Evolutionary conservation across 2,113 vertebrate species (phyloP).

Genomic region (Percopsis transmontana): DNA sequence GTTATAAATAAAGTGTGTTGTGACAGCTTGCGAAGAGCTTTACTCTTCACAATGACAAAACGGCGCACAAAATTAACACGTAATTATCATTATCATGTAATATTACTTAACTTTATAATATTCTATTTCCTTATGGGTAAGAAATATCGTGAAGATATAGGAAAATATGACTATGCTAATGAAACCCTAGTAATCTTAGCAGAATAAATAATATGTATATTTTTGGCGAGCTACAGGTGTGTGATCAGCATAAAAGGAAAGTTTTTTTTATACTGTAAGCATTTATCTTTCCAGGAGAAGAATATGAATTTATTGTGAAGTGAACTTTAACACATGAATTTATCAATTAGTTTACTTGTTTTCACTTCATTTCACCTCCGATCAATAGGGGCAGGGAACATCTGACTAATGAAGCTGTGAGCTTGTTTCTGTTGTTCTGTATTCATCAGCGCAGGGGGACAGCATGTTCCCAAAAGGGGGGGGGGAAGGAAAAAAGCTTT

Average conservation of each 20-base stretch:
- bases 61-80: not conserved
- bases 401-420: slow-evolving; percentile 38
- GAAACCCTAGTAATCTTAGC: too few relatives aligned
- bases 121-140: not conserved
- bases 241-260: not conserved
- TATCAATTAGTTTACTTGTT: slow-evolving; percentile 35
- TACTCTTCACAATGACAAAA: too few relatives aligned
- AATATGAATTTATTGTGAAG: not conserved
- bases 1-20: not conserved
- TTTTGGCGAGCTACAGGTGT: not conserved
- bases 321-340: slow-evolving; percentile 31
- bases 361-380: not conserved
- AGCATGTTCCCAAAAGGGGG: slow-evolving; percentile 46
- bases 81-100: not conserved
- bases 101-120: not conserved
- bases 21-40: too few relatives aligned
- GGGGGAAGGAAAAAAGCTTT: not conserved
- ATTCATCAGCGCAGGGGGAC: slow-evolving; percentile 51
- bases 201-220: too few relatives aligned
- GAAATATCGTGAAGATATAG: too few relatives aligned
- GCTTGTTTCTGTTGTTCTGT: slow-evolving; percentile 44
- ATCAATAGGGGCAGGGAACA: slow-evolving; percentile 4
- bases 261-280: too few relatives aligned
- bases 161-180: too few relatives aligned
- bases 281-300: too few relatives aligned